Evolutionary conservation across 2,797 vertebrate genomes (phyloP).

Genomic region (Tenualosa ilisha): DNA sequence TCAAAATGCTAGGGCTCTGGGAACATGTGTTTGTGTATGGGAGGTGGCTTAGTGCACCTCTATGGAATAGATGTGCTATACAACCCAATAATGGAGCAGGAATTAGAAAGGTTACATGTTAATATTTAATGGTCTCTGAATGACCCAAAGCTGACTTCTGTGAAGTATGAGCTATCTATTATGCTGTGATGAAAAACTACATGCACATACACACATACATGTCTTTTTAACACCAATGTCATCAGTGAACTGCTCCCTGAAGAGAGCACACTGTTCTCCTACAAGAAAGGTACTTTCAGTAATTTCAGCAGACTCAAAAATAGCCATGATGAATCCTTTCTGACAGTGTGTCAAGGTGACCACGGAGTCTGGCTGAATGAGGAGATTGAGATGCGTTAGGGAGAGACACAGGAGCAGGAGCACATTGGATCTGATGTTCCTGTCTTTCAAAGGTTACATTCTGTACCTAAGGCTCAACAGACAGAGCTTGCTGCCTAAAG

Average conservation of each 20-base stretch:
- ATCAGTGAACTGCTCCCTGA: not conserved
- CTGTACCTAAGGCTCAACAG: not conserved
- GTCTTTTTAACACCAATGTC: not conserved
- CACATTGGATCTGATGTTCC: not conserved
- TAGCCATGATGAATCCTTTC: slow-evolving; percentile 9
- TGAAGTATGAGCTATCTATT: not conserved
- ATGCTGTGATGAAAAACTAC: not conserved
- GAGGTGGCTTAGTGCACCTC: not conserved
- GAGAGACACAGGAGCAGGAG: not conserved
- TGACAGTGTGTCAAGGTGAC: not conserved
- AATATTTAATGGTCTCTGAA: not conserved
- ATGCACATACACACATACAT: not conserved
- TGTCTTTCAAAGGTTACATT: not conserved
- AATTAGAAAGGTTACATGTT: not conserved
- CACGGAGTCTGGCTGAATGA: not conserved
- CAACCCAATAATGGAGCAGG: not conserved
- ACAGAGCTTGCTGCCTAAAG: not conserved
- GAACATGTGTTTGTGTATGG: not conserved
- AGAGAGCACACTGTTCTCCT: not conserved
- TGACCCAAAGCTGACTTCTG: not conserved
- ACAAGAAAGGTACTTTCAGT: not conserved
- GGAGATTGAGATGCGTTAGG: not conserved
- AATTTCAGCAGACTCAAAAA: slow-evolving; percentile 19
- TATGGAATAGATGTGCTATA: not conserved
- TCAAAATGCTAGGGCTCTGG: not conserved